Evolutionary conservation across 2,113 vertebrate genomes (phyloP), one percentile per base, ranked within the genome.

Genomic region (Syrrhaptes paradoxus): DNA sequence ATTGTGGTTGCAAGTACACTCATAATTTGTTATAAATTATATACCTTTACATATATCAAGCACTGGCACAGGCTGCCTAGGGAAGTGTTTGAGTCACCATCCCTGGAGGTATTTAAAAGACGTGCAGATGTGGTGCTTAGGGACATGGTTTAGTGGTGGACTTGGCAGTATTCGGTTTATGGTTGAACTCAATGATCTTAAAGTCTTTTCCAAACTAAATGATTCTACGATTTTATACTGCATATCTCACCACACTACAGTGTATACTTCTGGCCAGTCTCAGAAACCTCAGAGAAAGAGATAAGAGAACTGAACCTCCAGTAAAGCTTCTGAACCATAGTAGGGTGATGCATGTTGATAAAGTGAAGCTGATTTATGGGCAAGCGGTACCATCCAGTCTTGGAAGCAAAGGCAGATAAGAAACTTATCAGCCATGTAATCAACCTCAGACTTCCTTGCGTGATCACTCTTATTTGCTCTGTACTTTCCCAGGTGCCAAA

Each of bases 311-410:
- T 71, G n/a, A 55, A 54, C 29, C 22, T 36, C 17, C 34, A 31
- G 7, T 77, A 54, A 84, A 63, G 6, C 21, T 84, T 90, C 77
- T 70, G 46, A 93, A 32, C 14, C 6, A 17, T 51, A 29, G 48
- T 51, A 71, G 7, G 8, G 22, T 88, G 78, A 49, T 1, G 1
- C 4, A 19, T 55, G 61, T 31, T 88, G 81, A 48, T 63, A 90
- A 83, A 90, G n/a, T 22, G 25, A 77, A 93, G 31, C 6, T 88
- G 63, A 86, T 93, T 90, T 92, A 63, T 74, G 38, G 48, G 34
- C 48, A 54, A 74, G 31, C 51, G 43, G 29, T 90, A 93, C 67
- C 59, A 92, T 70, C 63, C 63, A 67, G 59, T 59, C 79, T 63
- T 20, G 3, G 79, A 93, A 80, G 12, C 0, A 0, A 76, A 68